phyloP scores from a whole-genome alignment of 1,140 invertebrate species.

The Platyscapa corneri region DNA sequence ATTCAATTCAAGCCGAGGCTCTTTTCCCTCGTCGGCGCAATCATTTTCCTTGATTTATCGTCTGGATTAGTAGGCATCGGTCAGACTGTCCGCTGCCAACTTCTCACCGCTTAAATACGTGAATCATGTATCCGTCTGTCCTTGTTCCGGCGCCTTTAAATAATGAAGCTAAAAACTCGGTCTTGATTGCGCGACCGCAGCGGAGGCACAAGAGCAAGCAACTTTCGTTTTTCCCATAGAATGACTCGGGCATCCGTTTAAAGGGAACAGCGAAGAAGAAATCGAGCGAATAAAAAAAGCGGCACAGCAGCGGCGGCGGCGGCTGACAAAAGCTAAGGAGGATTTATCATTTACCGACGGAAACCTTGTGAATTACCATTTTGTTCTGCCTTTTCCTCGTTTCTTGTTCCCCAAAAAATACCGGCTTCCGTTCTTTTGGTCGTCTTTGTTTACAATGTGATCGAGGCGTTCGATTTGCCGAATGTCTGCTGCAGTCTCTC shows the following conservation, averaged over 20 bases:
- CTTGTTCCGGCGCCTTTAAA: background rate
- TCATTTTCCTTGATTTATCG: no score
- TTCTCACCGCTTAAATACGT: no score
- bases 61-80: no score
- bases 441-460: slow-evolving; percentile 7
- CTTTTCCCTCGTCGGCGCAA: no score
- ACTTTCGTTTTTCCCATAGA: slow-evolving; percentile 35
- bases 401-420: background rate
- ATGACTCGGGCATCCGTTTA: background rate
- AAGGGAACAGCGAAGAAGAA: background rate
- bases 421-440: background rate
- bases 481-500: no score
- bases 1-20: no score
- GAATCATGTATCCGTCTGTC: no score
- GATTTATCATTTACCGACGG: slow-evolving; percentile 6
- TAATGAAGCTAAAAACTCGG: background rate
- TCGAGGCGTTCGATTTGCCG: background rate
- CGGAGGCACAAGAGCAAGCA: background rate
- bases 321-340: no score
- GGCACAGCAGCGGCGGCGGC: background rate
- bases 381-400: background rate
- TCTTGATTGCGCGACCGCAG: background rate
- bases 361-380: slow-evolving; percentile 39
- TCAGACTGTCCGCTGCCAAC: no score
- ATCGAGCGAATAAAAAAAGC: slow-evolving; percentile 7